Base-by-base conservation (phyloP, 2,888 invertebrate genomes). In the Polydesmus complanatus region DNA sequence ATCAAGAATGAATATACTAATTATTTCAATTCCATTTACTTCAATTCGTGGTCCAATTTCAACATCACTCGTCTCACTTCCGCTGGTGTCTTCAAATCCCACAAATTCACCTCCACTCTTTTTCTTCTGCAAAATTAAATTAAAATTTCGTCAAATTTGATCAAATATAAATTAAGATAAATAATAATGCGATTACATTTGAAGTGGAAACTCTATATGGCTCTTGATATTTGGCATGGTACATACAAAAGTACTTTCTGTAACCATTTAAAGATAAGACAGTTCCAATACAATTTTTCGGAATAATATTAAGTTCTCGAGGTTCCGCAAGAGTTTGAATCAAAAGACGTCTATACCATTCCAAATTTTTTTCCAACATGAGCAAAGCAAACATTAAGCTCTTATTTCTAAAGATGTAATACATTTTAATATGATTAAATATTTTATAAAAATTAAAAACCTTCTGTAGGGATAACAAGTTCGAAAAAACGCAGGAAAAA, bases 241-340 rank as follows among this genome's bases (percentile, higher is more conserved):
- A 98, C 80, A 98, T 94, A 74, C 94, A 96, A 78, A 94, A 97
- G 79, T 97, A 96, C 77, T 93, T 92, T 65, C 96, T 81, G 77
- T 93, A 91, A 25, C 97, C 96, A 77, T 97, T 97, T 65, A 98
- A 78, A 1, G 95, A 88, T 54, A 98, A 78, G 62, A 98, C 96
- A 2, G 94, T 94, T 60, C 97, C 97, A 52, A 96, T 86, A 73
- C 96, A 96, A 78, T 97, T 96, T 68, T 92, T 83, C 23, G 93
- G 90, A 79, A 96, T 97, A 63, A 98, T 94, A 65, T 85, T 84
- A 66, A 93, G 78, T 70, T 87, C 86, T 64, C 84, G 80, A 52
- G 84, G 82, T 69, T 89, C 88, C 3, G 89, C 85, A 63, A 94
- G 80, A 54, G 91, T 89, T 69, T 93, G 80, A 68, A 89, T 85